These are phyloP conservation scores for Camelus dromedarius DNA, from an alignment of 2,113 vertebrate genomes.

Conservation along the genomic window DNA sequence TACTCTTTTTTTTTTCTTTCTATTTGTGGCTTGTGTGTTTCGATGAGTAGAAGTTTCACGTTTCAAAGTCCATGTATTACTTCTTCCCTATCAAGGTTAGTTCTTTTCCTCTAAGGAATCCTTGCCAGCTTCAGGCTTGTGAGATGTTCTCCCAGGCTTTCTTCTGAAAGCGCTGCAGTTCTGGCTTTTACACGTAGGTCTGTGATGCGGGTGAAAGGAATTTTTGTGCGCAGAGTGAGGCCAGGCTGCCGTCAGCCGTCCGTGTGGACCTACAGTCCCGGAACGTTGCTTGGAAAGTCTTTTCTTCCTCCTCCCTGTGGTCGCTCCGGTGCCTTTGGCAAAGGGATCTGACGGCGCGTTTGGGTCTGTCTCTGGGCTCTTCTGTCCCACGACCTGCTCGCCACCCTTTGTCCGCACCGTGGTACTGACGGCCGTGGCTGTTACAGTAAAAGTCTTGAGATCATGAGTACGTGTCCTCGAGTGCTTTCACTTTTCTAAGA, in stretches of 20 bases:
- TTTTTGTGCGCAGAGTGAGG: not conserved
- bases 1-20: not conserved
- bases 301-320: not conserved
- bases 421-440: not conserved
- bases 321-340: not conserved
- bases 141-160: not conserved
- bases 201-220: not conserved
- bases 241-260: not conserved
- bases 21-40: conserved; percentile 2
- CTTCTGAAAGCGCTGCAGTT: not conserved
- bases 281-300: not conserved
- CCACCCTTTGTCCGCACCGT: not conserved
- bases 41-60: not conserved
- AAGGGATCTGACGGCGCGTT: not conserved
- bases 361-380: not conserved
- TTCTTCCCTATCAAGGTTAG: not conserved
- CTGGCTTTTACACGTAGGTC: not conserved
- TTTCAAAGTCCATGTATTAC: not conserved
- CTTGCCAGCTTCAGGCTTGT: not conserved
- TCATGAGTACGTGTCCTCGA: not conserved
- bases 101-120: not conserved
- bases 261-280: not conserved
- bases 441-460: not conserved
- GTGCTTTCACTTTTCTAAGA: not conserved
- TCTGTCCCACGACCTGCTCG: not conserved